phyloP scores from a whole-genome alignment of 2,888 invertebrate species.

The Encarsia formosa region DNA sequence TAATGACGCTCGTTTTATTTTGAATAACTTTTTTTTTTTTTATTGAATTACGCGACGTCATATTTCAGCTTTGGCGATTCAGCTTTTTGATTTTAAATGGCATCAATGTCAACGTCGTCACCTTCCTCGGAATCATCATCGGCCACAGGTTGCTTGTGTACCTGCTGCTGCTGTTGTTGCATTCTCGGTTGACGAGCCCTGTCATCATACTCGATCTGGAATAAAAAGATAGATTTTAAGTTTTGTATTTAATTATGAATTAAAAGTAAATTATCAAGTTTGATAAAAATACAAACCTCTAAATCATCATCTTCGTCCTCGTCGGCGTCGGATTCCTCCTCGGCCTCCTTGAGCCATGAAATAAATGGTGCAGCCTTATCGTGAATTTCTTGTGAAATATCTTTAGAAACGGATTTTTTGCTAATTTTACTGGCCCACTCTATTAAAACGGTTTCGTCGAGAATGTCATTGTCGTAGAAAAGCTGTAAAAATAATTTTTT shows the following conservation, averaged over 20 bases:
- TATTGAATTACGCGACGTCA: no score
- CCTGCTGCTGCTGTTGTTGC: slow-evolving; percentile 51
- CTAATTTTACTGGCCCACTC: slow-evolving; percentile 95
- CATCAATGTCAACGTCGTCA: slow-evolving; percentile 88
- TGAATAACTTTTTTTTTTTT: no score
- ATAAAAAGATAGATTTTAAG: slow-evolving; percentile 9
- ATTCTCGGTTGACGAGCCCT: slow-evolving; percentile 73
- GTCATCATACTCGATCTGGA: slow-evolving; percentile 83
- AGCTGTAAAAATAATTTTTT: slow-evolving; percentile 53
- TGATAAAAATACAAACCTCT: slow-evolving; percentile 52
- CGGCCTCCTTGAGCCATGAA: slow-evolving; percentile 95
- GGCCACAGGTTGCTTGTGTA: slow-evolving; percentile 52
- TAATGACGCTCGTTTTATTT: no score
- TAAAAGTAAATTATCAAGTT: neutral
- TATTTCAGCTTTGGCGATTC: slow-evolving; percentile 27
- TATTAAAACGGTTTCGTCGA: slow-evolving; percentile 89
- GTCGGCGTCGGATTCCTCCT: slow-evolving; percentile 84
- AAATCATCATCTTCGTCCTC: slow-evolving; percentile 67
- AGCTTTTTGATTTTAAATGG: slow-evolving; percentile 63
- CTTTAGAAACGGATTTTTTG: slow-evolving; percentile 90
- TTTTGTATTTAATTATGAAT: neutral
- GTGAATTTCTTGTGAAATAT: slow-evolving; percentile 87
- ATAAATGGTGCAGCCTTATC: slow-evolving; percentile 90
- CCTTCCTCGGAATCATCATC: slow-evolving; percentile 66
- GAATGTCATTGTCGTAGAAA: slow-evolving; percentile 91